phyloP scores from a whole-genome alignment of 1,140 invertebrate genomes.

The Drosophila simulans region DNA sequence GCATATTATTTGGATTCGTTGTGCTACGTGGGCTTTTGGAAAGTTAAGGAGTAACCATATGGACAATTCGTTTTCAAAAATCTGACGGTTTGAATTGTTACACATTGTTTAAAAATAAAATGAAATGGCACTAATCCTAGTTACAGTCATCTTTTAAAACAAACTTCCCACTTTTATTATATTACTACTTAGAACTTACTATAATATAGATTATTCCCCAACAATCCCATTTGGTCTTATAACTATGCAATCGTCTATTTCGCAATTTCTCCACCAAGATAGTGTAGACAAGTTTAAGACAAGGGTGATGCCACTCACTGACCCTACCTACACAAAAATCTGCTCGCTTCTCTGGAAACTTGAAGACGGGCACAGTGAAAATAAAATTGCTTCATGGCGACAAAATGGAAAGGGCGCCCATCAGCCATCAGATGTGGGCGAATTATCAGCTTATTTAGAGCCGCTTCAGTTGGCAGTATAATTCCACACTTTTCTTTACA shows the following conservation, averaged over 20 bases:
- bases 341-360: slow-evolving; percentile 15
- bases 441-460: slow-evolving; percentile 81
- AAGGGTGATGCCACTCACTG: slow-evolving; percentile 17
- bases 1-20: background rate
- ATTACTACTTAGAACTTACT: too few species aligned
- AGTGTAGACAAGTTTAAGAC: slow-evolving; percentile 4
- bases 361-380: slow-evolving; percentile 4
- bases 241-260: background rate
- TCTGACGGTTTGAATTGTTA: too few species aligned
- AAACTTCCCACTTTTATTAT: too few species aligned
- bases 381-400: slow-evolving; percentile 35
- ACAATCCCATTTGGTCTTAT: too few species aligned
- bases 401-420: slow-evolving; percentile 31
- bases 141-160: too few species aligned
- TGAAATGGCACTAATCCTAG: too few species aligned
- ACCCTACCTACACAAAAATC: slow-evolving; percentile 41
- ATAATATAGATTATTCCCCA: too few species aligned
- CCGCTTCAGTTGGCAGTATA: slow-evolving; percentile 72
- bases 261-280: background rate
- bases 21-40: background rate
- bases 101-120: too few species aligned
- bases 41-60: background rate
- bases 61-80: too few species aligned
- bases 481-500: slow-evolving; percentile 80
- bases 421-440: slow-evolving; percentile 35